These are phyloP conservation scores for Drosophila mauritiana DNA, from an alignment of 1,140 invertebrate genomes.

Conservation along the genomic window DNA sequence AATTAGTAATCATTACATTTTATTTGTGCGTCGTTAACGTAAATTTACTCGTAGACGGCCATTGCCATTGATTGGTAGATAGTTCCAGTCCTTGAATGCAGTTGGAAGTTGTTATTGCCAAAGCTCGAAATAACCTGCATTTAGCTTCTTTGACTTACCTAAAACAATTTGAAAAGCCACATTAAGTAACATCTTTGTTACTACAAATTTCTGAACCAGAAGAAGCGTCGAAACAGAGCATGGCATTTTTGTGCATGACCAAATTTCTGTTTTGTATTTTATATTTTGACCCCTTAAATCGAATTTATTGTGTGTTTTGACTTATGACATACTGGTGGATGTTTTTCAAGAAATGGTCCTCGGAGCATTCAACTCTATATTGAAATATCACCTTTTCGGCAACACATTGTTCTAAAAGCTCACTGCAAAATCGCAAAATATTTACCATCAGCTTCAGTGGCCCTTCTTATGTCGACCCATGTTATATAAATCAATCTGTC, in stretches of 20 bases:
- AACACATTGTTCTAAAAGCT: too few relatives aligned
- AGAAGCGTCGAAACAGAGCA: conserved; percentile 62
- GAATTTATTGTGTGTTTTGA: conserved; percentile 6
- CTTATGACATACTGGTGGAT: too few relatives aligned
- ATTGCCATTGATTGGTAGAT: conserved; percentile 34
- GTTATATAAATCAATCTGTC: neutral
- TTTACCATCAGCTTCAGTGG: too few relatives aligned
- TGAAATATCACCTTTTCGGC: too few relatives aligned
- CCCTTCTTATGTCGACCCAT: too few relatives aligned
- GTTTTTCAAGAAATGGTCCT: too few relatives aligned
- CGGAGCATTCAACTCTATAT: too few relatives aligned
- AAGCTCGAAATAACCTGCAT: conserved; percentile 43
- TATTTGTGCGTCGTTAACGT: conserved; percentile 41
- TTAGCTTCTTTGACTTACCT: conserved; percentile 42
- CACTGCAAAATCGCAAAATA: too few relatives aligned
- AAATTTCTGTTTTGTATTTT: conserved; percentile 37
- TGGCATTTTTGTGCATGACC: conserved; percentile 84
- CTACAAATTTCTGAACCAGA: conserved; percentile 18
- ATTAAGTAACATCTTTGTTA: conserved; percentile 28
- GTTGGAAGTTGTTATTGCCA: conserved; percentile 25
- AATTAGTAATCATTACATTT: conserved; percentile 33
- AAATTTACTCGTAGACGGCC: conserved; percentile 28
- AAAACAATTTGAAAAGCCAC: conserved; percentile 51
- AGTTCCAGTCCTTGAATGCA: conserved; percentile 28
- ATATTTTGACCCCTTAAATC: neutral